A percentile compares a stretch with the other conserved stretches of the same genome.
These are phyloP conservation scores for Meteorus cinctellus DNA, from an alignment of 2,888 invertebrate species.

Conservation along the genomic window DNA sequence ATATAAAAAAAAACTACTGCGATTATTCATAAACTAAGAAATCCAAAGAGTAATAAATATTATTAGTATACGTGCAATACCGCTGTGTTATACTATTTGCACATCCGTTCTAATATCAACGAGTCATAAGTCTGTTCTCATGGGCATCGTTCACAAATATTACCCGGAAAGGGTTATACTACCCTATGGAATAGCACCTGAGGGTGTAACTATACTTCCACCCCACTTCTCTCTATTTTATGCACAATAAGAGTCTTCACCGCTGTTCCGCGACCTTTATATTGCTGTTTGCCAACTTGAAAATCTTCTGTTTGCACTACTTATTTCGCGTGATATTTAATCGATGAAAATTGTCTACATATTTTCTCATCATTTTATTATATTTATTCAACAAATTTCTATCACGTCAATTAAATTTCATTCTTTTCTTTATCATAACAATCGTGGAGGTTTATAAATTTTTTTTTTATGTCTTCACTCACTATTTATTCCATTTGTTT, in stretches of 20 bases:
- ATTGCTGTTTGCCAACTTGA: slow-evolving; percentile 56
- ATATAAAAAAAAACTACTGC: no score
- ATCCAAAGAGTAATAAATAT: slow-evolving; percentile 57
- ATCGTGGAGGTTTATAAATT: background rate
- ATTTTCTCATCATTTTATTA: background rate
- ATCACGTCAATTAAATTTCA: background rate
- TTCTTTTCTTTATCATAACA: background rate
- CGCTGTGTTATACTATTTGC: slow-evolving; percentile 63
- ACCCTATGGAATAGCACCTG: slow-evolving; percentile 67
- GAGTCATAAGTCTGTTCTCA: slow-evolving; percentile 62
- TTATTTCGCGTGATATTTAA: background rate
- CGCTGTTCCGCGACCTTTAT: slow-evolving; percentile 51
- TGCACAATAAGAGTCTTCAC: slow-evolving; percentile 7
- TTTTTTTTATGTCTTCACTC: background rate
- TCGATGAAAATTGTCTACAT: no score
- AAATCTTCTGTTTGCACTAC: background rate
- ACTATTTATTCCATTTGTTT: slow-evolving; percentile 48
- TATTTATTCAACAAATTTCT: background rate
- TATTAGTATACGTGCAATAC: slow-evolving; percentile 61
- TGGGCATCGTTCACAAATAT: slow-evolving; percentile 72
- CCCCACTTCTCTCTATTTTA: slow-evolving; percentile 14
- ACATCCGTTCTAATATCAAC: slow-evolving; percentile 69
- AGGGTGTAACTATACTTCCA: slow-evolving; percentile 65
- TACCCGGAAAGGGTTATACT: slow-evolving; percentile 71
- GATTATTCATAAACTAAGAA: background rate